Evolutionary conservation across 2,113 vertebrate species (phyloP).

Genomic region (Rattus norvegicus): GRCr8 NC_086020.1:155221001-155221500

Average conservation of each 20-base stretch:
- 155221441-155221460: background rate
- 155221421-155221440: background rate
- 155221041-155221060: background rate
- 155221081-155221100: background rate
- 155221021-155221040: constrained; percentile 14
- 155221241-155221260: background rate
- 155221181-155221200: background rate
- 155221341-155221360: background rate
- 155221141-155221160: background rate
- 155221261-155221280: background rate
- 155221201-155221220: background rate
- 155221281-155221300: background rate
- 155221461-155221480: background rate
- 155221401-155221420: background rate
- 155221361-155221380: too few species aligned
- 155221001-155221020: background rate
- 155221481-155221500: background rate
- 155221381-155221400: background rate
- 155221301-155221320: background rate
- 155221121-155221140: background rate
- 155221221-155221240: background rate
- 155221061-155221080: background rate
- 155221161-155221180: background rate
- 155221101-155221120: background rate
- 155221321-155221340: background rate